Percentiles rank a stretch among this genome's conserved stretches.
Conservation (phyloP, 2,797 vertebrate species). For the Girardinus metallicus region DNA sequence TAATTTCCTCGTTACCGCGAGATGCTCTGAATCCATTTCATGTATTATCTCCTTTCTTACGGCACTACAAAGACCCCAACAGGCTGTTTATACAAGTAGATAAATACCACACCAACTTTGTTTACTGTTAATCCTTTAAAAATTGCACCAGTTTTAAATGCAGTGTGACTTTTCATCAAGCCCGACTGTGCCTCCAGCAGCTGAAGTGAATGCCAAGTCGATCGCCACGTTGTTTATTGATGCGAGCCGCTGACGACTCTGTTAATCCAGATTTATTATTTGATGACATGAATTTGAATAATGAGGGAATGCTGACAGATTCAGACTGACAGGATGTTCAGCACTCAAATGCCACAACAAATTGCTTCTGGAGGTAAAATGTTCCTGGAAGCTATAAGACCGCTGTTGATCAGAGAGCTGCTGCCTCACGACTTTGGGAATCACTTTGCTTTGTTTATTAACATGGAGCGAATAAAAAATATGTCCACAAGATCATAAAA, state of each 20-base stretch:
- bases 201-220: conserved; percentile 19
- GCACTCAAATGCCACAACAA: conserved; percentile 29
- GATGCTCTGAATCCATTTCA: neutral
- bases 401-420: conserved; percentile 32
- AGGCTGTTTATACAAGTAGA: neutral
- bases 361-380: conserved; percentile 46
- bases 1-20: neutral
- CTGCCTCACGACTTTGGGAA: conserved; percentile 10
- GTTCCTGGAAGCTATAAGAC: conserved; percentile 29
- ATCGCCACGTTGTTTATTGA: conserved; percentile 56
- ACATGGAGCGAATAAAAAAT: no score
- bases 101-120: conserved; percentile 9
- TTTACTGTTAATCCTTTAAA: conserved; percentile 14
- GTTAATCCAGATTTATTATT: conserved; percentile 67
- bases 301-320: conserved; percentile 49
- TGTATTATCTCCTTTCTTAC: neutral
- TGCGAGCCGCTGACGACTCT: conserved; percentile 56
- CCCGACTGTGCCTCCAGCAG: conserved; percentile 18
- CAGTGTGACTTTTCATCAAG: conserved; percentile 22
- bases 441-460: neutral
- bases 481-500: neutral
- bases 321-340: conserved; percentile 50
- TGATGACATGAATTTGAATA: conserved; percentile 65
- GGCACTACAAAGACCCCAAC: neutral
- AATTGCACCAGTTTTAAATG: conserved; percentile 1